A percentile compares a stretch with the other conserved stretches of the same genome.
These are phyloP conservation scores for Pocillopora meandrina DNA, from an alignment of 92 coral and sea anemone genomes.

Conservation along the genomic window DNA sequence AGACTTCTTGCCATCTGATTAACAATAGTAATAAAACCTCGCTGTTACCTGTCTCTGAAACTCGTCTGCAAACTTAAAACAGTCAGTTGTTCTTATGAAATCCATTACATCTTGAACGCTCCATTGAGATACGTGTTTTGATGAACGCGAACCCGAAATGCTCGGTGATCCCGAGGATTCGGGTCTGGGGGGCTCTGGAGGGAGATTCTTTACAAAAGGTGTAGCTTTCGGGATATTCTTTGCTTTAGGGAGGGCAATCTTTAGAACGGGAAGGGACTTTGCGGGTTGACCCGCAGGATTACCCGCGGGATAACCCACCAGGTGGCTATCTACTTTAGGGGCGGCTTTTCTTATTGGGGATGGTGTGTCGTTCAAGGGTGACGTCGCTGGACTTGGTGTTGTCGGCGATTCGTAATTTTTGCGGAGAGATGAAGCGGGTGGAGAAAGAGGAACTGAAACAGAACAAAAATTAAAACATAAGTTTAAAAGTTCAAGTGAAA, in stretches of 20 bases:
- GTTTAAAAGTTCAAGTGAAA: background rate
- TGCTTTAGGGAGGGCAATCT: background rate
- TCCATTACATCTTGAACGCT: slow-evolving; percentile 64
- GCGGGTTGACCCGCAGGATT: background rate
- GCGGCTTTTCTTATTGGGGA: background rate
- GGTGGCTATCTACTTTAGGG: background rate
- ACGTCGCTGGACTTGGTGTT: background rate
- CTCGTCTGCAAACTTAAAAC: slow-evolving; percentile 63
- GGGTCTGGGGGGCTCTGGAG: background rate
- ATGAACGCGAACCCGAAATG: slow-evolving; percentile 13
- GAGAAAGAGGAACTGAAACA: slow-evolving; percentile 18
- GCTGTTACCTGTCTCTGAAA: slow-evolving; percentile 74
- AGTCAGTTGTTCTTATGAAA: slow-evolving; percentile 69
- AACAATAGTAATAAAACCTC: too few species aligned
- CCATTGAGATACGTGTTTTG: slow-evolving; percentile 72
- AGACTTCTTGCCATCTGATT: too few species aligned
- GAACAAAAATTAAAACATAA: background rate
- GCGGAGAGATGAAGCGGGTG: background rate
- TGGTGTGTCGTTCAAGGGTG: background rate
- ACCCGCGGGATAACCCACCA: background rate
- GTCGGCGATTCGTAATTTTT: slow-evolving; percentile 1
- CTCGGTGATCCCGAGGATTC: slow-evolving; percentile 20
- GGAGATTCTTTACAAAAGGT: background rate
- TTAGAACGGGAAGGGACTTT: background rate
- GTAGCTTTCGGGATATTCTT: background rate